Conservation (phyloP, 2,797 vertebrate genomes). For the Ciconia nigra region DNA sequence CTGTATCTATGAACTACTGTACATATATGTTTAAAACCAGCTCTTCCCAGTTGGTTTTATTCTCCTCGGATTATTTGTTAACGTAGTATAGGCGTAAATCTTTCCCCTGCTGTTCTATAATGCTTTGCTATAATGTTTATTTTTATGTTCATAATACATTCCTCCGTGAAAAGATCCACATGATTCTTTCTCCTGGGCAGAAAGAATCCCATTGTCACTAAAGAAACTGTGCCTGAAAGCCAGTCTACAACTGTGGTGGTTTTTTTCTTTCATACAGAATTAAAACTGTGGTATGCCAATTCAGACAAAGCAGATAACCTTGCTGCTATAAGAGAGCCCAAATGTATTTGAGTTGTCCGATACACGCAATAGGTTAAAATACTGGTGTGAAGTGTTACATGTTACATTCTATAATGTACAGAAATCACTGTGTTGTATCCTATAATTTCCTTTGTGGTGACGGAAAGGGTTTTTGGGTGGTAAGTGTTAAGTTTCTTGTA, state of each 20-base stretch:
- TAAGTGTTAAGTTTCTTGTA: neutral
- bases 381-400: neutral
- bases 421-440: neutral
- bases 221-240: neutral
- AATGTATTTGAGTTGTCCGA: neutral
- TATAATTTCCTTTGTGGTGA: neutral
- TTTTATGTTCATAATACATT: neutral
- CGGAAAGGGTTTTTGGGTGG: neutral
- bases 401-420: neutral
- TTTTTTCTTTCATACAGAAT: neutral
- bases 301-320: neutral
- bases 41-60: neutral
- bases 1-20: neutral
- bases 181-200: neutral
- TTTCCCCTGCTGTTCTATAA: neutral
- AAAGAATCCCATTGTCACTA: neutral
- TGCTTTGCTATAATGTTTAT: neutral
- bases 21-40: neutral
- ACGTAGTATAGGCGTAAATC: neutral
- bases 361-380: neutral
- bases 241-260: fast-evolving
- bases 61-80: neutral
- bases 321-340: neutral
- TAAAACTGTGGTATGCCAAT: neutral
- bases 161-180: neutral